These are phyloP conservation scores for Glaucidium brasilianum DNA, from an alignment of 2,113 vertebrate species.

Conservation along the genomic window DNA sequence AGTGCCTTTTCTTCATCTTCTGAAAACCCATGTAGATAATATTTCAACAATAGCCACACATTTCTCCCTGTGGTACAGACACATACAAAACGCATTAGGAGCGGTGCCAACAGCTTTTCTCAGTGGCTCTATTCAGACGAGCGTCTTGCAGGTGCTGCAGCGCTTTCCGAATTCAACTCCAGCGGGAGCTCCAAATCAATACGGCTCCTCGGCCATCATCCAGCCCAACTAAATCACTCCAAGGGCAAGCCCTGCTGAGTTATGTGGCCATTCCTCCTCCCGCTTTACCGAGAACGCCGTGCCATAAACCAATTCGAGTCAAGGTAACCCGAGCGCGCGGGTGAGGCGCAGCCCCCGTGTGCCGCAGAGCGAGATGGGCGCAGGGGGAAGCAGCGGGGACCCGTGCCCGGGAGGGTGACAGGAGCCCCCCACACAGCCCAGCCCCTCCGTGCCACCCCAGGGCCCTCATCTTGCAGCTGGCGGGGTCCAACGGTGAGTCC, in stretches of 20 bases:
- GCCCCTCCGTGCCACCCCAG: not conserved
- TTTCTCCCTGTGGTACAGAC: slow-evolving; percentile 47
- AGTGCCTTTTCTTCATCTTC: slow-evolving; percentile 46
- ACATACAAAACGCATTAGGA: slow-evolving; percentile 57
- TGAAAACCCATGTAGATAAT: slow-evolving; percentile 30
- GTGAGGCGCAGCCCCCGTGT: not conserved
- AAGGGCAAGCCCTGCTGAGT: slow-evolving; percentile 58
- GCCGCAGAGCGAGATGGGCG: not conserved
- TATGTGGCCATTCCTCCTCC: slow-evolving; percentile 5
- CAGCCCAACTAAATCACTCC: slow-evolving; percentile 56
- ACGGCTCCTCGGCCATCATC: slow-evolving; percentile 53
- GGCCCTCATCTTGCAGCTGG: rapidly evolving
- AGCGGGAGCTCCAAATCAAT: slow-evolving; percentile 65
- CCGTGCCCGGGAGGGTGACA: no score
- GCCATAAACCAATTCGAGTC: slow-evolving; percentile 14
- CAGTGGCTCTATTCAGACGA: slow-evolving; percentile 42
- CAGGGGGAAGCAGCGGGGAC: no score
- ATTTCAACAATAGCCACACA: slow-evolving; percentile 52
- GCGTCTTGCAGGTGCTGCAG: slow-evolving; percentile 57
- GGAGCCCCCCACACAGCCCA: rapidly evolving
- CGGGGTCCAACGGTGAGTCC: not conserved
- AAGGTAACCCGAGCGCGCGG: slow-evolving; percentile 1
- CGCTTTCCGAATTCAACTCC: slow-evolving; percentile 51
- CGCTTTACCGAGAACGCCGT: not conserved
- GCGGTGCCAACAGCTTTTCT: slow-evolving; percentile 64